These are phyloP conservation scores for Poecilia latipinna DNA, from an alignment of 2,113 vertebrate genomes.

Conservation along the genomic window DNA sequence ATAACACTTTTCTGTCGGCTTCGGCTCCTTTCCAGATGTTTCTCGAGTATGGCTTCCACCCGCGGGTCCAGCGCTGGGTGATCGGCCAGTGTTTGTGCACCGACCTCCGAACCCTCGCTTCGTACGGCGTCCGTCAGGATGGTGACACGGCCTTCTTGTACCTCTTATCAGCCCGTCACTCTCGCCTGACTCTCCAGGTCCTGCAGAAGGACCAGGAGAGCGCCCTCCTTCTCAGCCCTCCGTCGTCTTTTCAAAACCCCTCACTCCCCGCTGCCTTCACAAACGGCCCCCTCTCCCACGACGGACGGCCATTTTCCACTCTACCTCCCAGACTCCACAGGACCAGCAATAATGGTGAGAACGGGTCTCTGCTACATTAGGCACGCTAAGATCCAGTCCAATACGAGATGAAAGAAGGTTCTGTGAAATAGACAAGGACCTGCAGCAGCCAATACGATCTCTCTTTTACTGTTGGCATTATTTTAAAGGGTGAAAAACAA, in stretches of 20 bases:
- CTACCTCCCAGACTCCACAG: slow-evolving; percentile 68
- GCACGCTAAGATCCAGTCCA: neutral
- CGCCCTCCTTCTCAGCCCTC: slow-evolving; percentile 58
- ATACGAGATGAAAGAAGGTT: neutral
- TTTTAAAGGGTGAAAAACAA: neutral
- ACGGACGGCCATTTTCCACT: slow-evolving; percentile 71
- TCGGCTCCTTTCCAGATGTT: slow-evolving; percentile 81
- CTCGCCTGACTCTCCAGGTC: slow-evolving; percentile 74
- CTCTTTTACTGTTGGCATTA: neutral
- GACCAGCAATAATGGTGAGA: slow-evolving; percentile 71
- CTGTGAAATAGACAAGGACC: neutral
- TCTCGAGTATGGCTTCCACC: slow-evolving; percentile 89
- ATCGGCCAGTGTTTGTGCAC: slow-evolving; percentile 88
- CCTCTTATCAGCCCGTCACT: slow-evolving; percentile 83
- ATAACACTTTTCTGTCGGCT: neutral
- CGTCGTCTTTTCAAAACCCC: slow-evolving; percentile 19
- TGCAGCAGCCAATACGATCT: no score
- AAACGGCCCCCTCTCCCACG: slow-evolving; percentile 47
- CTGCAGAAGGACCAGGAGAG: slow-evolving; percentile 83
- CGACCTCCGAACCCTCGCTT: slow-evolving; percentile 84
- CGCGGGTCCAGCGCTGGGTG: slow-evolving; percentile 91
- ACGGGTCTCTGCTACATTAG: neutral
- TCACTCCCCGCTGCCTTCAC: slow-evolving; percentile 12
- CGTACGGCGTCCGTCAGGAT: slow-evolving; percentile 84
- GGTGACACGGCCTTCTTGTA: slow-evolving; percentile 90